Percentiles rank a stretch among this genome's conserved stretches.
These are phyloP conservation scores for Dryococelus australis DNA, from an alignment of 2,888 invertebrate species.

Conservation along the genomic window DNA sequence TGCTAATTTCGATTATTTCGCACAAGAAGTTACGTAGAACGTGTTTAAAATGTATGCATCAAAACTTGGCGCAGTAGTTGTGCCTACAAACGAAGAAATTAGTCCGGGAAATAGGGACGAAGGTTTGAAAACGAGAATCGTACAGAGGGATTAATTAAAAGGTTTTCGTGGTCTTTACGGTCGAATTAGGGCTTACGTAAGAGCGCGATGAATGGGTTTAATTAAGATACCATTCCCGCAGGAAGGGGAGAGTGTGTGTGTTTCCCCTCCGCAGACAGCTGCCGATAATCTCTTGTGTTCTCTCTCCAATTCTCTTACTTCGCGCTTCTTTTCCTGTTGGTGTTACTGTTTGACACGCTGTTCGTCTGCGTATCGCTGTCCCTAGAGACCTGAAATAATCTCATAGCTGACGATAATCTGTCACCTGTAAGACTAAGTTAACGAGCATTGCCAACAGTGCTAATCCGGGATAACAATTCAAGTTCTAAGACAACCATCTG, in stretches of 20 bases:
- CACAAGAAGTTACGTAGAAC: too few relatives aligned
- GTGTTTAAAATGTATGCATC: background rate
- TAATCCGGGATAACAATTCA: too few relatives aligned
- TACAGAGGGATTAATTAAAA: conserved; percentile 28
- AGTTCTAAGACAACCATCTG: too few relatives aligned
- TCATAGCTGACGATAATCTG: background rate
- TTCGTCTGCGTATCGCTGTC: background rate
- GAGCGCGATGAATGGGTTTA: conserved; percentile 24
- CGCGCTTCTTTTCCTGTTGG: background rate
- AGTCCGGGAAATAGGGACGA: background rate
- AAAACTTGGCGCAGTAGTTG: background rate
- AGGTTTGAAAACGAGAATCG: conserved; percentile 20
- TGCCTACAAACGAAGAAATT: background rate
- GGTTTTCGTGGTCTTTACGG: conserved; percentile 19
- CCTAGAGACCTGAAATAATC: background rate
- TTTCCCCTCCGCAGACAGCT: background rate
- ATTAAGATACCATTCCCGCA: conserved; percentile 19
- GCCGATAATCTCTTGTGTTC: background rate
- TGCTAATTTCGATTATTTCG: too few relatives aligned
- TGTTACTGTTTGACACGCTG: background rate
- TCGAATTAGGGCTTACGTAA: conserved; percentile 19
- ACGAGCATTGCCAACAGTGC: background rate
- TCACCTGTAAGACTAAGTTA: background rate
- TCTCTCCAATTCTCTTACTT: background rate
- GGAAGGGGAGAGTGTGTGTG: background rate